Base-by-base conservation (phyloP, 1,140 invertebrate genomes). In the Pogonus chalceus region DNA sequence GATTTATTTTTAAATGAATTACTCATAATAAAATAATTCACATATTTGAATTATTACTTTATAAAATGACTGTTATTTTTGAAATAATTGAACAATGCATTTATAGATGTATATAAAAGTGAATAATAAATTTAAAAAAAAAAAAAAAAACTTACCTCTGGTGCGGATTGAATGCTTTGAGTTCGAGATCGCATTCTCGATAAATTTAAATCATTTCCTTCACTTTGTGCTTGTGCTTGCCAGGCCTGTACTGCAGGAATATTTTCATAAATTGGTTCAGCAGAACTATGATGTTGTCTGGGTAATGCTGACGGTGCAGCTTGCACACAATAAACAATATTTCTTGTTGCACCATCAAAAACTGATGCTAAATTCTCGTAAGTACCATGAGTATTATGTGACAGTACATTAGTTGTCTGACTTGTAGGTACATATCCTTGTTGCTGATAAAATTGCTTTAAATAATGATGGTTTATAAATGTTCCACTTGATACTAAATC, bases 181-280 rank as follows among this genome's bases (percentile, higher is more conserved):
- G 82, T 78, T 20, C 81, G 67, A 54, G 79, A 79, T 14, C 82
- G 68, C 62, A 76, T 73, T 16, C 71, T 64, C 3, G 23, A 10
- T 10, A 9, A 20, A 9, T 21, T 10, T 7, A 16, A 2, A n/a
- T n/a, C 16, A 43, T 39, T 20, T 9, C n/a, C 18, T 23, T 49
- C 20, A 20, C 16, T 54, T 12, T n/a, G 22, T 23, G 46, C 60
- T 4, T 67, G 61, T 2, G 60, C 56, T 21, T 26, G 22, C 67
- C 69, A 69, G 1, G 63, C 60, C 10, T 3, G 10, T 4, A 49
- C 47, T 20, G 84, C 59, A 9, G 83, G 84, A 7, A 88, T 81
- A 60, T 88, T 88, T 64, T 88, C 85, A 65, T 88, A 88, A 54
- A 88, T 88, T 1, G 85, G 85, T 64, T 88, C 85, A 20, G 75